These are phyloP conservation scores for Myiopsitta monachus DNA, from an alignment of 2,113 vertebrate genomes.

Conservation along the genomic window DNA sequence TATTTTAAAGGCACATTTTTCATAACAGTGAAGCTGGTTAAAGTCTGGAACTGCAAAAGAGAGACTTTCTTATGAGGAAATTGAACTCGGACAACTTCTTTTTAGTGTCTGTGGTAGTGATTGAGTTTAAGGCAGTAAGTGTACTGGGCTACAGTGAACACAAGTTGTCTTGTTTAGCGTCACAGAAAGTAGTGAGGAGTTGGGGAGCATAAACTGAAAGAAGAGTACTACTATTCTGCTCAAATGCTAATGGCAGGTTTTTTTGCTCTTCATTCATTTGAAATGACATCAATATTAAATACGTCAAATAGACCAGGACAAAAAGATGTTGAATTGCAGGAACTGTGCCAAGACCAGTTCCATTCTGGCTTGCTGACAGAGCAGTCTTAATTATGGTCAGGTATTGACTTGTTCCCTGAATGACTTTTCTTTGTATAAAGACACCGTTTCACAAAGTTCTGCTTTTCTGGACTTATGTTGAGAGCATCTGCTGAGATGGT, in stretches of 20 bases:
- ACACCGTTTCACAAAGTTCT: background rate
- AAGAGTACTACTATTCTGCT: background rate
- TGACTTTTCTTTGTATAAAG: background rate
- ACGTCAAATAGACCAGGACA: background rate
- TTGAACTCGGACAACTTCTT: background rate
- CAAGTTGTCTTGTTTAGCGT: background rate
- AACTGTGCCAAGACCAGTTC: background rate
- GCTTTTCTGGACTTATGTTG: background rate
- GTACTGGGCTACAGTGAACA: background rate
- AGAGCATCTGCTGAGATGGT: background rate
- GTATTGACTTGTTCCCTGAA: background rate
- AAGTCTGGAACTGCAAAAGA: background rate
- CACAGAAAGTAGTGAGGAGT: background rate
- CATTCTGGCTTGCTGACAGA: background rate
- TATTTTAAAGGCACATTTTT: background rate
- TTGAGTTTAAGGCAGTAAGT: background rate
- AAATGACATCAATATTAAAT: background rate
- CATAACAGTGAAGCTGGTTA: background rate
- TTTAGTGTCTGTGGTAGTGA: background rate
- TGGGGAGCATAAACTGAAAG: background rate
- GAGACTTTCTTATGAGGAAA: background rate
- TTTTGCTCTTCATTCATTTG: background rate
- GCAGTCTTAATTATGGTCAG: background rate
- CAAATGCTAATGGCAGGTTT: background rate
- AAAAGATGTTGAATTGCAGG: background rate